Evolutionary conservation across 2,888 invertebrate species (phyloP), one percentile per base, ranked within the genome.

Genomic region (Drosophila yooni): DNA sequence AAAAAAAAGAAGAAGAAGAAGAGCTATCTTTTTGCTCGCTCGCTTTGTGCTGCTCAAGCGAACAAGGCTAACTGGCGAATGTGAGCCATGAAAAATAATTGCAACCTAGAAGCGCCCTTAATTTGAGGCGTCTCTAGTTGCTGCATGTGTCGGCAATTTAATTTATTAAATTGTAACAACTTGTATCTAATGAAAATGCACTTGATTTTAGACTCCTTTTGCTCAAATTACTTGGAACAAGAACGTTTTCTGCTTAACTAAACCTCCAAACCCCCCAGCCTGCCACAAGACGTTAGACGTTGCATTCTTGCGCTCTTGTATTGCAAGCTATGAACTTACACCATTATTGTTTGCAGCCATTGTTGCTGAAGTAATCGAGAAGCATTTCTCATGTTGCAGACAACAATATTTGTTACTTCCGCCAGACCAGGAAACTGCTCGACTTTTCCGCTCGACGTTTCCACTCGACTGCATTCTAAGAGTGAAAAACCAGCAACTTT

Each of bases 141-240:
- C 57, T 51, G 66, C 63, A 63, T 43, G 66, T 57, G 53, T 46
- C 66, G 72, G 68, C 75, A 88, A 86, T 88, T 86, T 82, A 86
- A 85, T 88, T 85, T 86, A 82, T 86, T 83, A 85, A 85, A 88
- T 85, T 85, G 86, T 67, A 85, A 77, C 84, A 88, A 74, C 74
- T 88, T 86, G 82, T 74, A 73, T 78, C 86, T 85, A 85, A 88
- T 85, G 88, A 85, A 85, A 88, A 82, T 85, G 86, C 82, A 82
- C 88, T 88, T 78, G 81, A 85, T 85, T 88, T 84, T 74, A 65
- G 60, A 57, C 21, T 21, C 68, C 68, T 69, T 51, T n/a, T 57
- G 59, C 85, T 88, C 81, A 74, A 88, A 85, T 83, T 83, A 74
- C 70, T 70, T 60, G 81, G 59, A 83, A 81, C 74, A 88, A 84